Evolutionary conservation across 2,113 vertebrate genomes (phyloP).

Genomic region (Oreochromis aureus): DNA sequence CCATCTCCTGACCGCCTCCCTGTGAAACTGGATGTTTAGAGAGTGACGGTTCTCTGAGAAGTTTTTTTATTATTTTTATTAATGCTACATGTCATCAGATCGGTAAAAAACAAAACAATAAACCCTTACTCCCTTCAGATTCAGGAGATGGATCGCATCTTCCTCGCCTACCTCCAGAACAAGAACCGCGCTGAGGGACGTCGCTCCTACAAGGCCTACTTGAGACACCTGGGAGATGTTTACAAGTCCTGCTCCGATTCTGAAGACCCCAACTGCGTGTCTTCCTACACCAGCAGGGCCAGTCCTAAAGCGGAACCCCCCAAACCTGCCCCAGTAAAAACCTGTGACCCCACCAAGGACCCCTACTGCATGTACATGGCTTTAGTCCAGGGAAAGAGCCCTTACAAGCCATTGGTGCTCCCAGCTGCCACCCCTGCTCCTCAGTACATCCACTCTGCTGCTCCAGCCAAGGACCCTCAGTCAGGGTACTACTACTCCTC

Average conservation of each 20-base stretch:
- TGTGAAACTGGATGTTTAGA: background rate
- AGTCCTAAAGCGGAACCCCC: constrained; percentile 58
- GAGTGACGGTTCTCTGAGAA: background rate
- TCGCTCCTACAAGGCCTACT: constrained; percentile 71
- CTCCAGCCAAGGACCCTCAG: constrained; percentile 41
- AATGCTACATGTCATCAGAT: background rate
- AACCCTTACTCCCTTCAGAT: constrained; percentile 44
- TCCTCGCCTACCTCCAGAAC: constrained; percentile 76
- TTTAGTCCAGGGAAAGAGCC: constrained; percentile 59
- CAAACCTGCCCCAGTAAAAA: constrained; percentile 64
- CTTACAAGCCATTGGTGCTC: constrained; percentile 58
- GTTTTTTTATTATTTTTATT: background rate
- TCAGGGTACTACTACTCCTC: constrained; percentile 64
- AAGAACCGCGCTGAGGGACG: constrained; percentile 74
- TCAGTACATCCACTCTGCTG: constrained; percentile 46
- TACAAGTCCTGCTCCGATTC: constrained; percentile 75
- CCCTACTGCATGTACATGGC: constrained; percentile 66
- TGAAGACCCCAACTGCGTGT: constrained; percentile 69
- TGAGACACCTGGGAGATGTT: constrained; percentile 71
- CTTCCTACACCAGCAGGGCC: constrained; percentile 56
- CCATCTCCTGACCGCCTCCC: background rate
- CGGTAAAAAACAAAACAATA: background rate
- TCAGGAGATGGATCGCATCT: constrained; percentile 74
- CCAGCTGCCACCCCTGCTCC: constrained; percentile 48
- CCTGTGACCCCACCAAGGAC: constrained; percentile 75